phyloP scores from a whole-genome alignment of 2,797 vertebrate species.

The Podarcis lilfordi region DNA sequence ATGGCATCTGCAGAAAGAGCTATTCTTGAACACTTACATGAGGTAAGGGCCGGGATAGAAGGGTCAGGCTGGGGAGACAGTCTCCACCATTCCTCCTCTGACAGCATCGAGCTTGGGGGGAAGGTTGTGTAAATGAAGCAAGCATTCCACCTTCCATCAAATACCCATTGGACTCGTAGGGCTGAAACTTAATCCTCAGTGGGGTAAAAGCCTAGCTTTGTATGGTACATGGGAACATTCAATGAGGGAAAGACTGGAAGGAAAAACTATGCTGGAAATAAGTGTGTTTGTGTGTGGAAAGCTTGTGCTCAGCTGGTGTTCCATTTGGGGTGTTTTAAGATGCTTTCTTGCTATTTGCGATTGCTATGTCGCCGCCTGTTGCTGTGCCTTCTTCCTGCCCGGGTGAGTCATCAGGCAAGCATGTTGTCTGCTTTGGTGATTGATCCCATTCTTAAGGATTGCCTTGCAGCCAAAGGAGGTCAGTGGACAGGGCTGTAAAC shows the following conservation, averaged over 20 bases:
- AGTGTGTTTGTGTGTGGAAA: neutral
- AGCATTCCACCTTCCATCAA: neutral
- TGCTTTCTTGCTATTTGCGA: neutral
- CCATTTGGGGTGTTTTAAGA: neutral
- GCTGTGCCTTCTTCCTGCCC: neutral
- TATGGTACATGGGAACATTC: neutral
- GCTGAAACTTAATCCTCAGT: no score
- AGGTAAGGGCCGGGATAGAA: neutral
- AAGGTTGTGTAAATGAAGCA: neutral
- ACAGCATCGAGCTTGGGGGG: no score
- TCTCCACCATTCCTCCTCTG: no score
- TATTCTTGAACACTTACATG: neutral
- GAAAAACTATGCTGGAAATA: neutral
- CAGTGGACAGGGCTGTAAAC: neutral
- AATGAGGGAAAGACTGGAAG: neutral
- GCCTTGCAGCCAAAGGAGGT: neutral
- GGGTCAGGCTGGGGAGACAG: no score
- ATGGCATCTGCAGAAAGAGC: neutral
- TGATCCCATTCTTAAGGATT: neutral
- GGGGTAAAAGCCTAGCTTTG: neutral
- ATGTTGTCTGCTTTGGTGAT: conserved; percentile 7
- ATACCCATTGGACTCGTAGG: no score
- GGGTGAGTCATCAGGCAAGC: neutral
- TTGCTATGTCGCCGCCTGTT: neutral
- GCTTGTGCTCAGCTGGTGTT: neutral